Evolutionary conservation across 2,888 invertebrate genomes (phyloP).

Genomic region (Tuta absoluta): DNA sequence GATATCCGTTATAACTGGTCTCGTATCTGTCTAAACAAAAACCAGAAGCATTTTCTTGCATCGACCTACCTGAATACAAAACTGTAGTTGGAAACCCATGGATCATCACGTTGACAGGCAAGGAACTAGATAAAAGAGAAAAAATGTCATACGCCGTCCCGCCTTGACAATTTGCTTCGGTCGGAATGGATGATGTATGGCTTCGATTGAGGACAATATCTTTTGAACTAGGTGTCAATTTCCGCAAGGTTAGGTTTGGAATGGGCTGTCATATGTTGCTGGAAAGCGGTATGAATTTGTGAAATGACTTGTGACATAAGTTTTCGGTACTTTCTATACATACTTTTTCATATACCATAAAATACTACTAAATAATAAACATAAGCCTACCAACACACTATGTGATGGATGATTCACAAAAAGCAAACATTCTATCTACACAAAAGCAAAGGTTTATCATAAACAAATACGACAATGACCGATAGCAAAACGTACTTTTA

Average conservation of each 20-base stretch:
- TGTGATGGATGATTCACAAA: neutral
- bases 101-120: conserved; percentile 64
- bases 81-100: conserved; percentile 40
- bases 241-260: conserved; percentile 44
- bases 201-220: conserved; percentile 51
- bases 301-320: neutral
- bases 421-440: neutral
- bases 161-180: conserved; percentile 66
- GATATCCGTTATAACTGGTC: too few relatives aligned
- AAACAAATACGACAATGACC: conserved; percentile 1
- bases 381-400: too few relatives aligned
- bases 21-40: neutral
- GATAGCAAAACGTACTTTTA: neutral
- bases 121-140: conserved; percentile 49
- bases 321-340: neutral
- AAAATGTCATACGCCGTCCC: conserved; percentile 50
- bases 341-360: too few relatives aligned
- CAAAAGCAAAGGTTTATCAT: neutral
- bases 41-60: neutral
- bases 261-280: conserved; percentile 9
- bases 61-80: conserved; percentile 38
- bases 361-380: too few relatives aligned
- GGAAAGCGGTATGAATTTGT: conserved; percentile 9
- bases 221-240: conserved; percentile 46
- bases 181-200: conserved; percentile 52